A percentile compares a stretch with the other conserved stretches of the same genome.
These are phyloP conservation scores for Drosophila bocqueti DNA, from an alignment of 1,140 invertebrate species.

Conservation along the genomic window DNA sequence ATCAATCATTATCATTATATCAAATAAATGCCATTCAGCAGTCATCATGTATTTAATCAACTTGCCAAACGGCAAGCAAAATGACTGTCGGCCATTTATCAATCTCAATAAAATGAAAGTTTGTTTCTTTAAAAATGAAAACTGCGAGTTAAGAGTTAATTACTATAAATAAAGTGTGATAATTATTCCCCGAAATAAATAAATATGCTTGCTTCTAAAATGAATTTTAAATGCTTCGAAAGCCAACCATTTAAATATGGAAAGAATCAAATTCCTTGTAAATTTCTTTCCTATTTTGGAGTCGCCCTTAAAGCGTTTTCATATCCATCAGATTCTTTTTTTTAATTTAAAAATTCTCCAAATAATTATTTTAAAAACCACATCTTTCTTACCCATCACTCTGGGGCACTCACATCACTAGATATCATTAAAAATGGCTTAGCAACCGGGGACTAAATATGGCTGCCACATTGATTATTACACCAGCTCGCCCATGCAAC, in stretches of 20 bases:
- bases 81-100: neutral
- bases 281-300: neutral
- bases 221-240: neutral
- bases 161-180: neutral
- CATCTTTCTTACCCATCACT: neutral
- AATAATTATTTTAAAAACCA: neutral
- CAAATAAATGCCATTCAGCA: neutral
- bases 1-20: neutral
- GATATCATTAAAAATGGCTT: conserved; percentile 63
- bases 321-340: no score
- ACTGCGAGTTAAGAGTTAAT: neutral
- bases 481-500: conserved; percentile 31
- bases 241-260: neutral
- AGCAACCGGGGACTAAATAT: conserved; percentile 55
- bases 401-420: conserved; percentile 28
- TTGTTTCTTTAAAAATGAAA: neutral
- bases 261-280: neutral
- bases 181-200: neutral
- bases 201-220: no score
- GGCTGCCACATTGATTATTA: conserved; percentile 57
- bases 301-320: neutral
- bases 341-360: neutral
- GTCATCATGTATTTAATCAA: conserved; percentile 5
- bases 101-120: neutral
- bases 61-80: neutral